Conservation (phyloP, 2,113 vertebrate genomes). For the Neofelis nebulosa region DNA sequence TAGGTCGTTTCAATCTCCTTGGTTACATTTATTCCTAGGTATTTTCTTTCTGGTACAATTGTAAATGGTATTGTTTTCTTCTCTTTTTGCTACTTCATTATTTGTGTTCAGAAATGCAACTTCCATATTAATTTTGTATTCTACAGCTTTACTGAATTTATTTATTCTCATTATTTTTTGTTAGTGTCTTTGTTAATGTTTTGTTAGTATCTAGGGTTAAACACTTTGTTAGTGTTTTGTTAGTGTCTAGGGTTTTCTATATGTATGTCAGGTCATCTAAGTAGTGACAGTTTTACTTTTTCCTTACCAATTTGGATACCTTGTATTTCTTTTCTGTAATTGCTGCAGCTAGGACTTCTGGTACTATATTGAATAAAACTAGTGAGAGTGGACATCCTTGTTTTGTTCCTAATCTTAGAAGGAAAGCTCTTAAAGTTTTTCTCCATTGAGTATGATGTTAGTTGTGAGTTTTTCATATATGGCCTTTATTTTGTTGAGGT, state of each 20-base stretch:
- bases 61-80: neutral
- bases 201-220: too few relatives aligned
- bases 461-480: neutral
- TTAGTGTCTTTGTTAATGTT: neutral
- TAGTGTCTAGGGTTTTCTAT: neutral
- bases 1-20: neutral
- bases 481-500: neutral
- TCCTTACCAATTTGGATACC: neutral
- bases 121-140: neutral
- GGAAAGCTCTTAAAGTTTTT: neutral
- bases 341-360: neutral
- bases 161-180: neutral
- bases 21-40: neutral
- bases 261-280: neutral
- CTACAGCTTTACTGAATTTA: neutral
- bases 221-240: too few relatives aligned
- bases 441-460: neutral
- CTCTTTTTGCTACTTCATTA: neutral
- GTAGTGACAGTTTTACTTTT: neutral
- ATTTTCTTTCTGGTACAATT: neutral
- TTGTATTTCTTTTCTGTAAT: neutral
- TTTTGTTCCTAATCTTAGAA: neutral
- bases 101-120: neutral
- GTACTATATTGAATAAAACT: neutral
- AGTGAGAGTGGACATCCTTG: neutral